Percentiles rank a stretch among this genome's conserved stretches.
Evolutionary conservation across 1,140 invertebrate genomes (phyloP).

Genomic region (Zaprionus nigranus): DNA sequence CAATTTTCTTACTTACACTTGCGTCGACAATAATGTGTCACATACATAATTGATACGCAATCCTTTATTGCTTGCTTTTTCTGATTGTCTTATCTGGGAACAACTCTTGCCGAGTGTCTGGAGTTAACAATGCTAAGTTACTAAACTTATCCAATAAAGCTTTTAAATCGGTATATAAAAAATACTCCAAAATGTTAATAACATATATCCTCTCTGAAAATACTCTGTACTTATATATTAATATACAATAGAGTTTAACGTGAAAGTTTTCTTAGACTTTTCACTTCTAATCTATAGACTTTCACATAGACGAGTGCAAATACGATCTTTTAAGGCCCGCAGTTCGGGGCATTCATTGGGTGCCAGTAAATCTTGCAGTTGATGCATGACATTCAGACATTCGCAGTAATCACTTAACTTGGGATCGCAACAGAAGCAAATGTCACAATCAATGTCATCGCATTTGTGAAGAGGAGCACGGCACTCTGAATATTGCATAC

Average conservation of each 20-base stretch:
- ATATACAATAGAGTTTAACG: neutral
- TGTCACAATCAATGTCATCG: slow-evolving; percentile 27
- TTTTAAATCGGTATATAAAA: neutral
- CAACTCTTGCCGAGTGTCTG: neutral
- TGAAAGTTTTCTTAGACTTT: no score
- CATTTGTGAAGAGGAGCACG: slow-evolving; percentile 28
- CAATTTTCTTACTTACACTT: no score
- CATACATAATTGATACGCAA: no score
- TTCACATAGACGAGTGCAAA: slow-evolving; percentile 14
- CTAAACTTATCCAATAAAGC: neutral
- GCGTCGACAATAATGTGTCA: no score
- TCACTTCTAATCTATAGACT: slow-evolving; percentile 3
- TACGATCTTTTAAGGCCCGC: neutral
- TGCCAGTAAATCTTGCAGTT: slow-evolving; percentile 36
- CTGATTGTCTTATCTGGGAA: neutral
- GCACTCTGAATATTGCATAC: slow-evolving; percentile 17
- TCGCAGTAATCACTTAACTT: slow-evolving; percentile 42
- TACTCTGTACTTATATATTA: neutral
- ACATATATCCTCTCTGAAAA: neutral
- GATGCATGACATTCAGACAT: slow-evolving; percentile 38
- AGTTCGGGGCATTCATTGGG: slow-evolving; percentile 12
- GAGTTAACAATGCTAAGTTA: neutral
- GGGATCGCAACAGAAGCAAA: slow-evolving; percentile 35
- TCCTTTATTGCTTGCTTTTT: no score
- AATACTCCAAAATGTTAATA: neutral